These are phyloP conservation scores for Amphiprion clarkii DNA, from an alignment of 2,797 vertebrate species.

Conservation along the genomic window DNA sequence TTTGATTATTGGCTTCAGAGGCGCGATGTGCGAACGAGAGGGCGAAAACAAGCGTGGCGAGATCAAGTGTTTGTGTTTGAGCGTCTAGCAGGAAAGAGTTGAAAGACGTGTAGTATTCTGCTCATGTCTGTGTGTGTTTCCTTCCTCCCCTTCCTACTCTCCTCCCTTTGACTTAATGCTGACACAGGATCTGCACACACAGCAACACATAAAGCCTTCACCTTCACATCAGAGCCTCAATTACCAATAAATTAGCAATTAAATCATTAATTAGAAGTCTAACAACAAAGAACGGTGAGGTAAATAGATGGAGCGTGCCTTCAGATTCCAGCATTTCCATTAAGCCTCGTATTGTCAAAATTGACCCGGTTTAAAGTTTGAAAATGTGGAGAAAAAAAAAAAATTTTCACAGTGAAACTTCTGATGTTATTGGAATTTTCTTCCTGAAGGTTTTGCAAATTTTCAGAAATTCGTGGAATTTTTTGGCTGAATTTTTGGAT, in stretches of 20 bases:
- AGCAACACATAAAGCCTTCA: conserved; percentile 4
- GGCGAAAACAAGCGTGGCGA: conserved; percentile 2
- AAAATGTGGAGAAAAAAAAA: too few species aligned
- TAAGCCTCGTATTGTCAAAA: background rate
- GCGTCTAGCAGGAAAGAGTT: conserved; percentile 40
- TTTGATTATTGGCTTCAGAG: conserved; percentile 11
- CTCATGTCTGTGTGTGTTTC: conserved; percentile 37
- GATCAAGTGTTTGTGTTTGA: conserved; percentile 37
- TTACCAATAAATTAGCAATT: background rate
- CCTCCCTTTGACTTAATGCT: conserved; percentile 36
- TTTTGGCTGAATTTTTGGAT: too few species aligned
- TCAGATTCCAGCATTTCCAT: conserved; percentile 23
- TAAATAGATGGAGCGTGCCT: conserved; percentile 2
- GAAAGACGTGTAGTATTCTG: conserved; percentile 53
- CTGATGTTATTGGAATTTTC: too few species aligned
- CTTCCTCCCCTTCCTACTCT: conserved; percentile 42
- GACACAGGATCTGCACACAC: conserved; percentile 45
- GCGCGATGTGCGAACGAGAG: conserved; percentile 13
- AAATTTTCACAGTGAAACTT: too few species aligned
- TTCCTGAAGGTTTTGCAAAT: too few species aligned
- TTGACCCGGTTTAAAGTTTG: too few species aligned
- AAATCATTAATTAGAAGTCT: too few species aligned
- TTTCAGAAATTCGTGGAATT: too few species aligned
- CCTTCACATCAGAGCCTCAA: conserved; percentile 5
- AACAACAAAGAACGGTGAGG: background rate